These are phyloP conservation scores for Pollenia angustigena DNA, from an alignment of 2,888 invertebrate species.

Conservation along the genomic window DNA sequence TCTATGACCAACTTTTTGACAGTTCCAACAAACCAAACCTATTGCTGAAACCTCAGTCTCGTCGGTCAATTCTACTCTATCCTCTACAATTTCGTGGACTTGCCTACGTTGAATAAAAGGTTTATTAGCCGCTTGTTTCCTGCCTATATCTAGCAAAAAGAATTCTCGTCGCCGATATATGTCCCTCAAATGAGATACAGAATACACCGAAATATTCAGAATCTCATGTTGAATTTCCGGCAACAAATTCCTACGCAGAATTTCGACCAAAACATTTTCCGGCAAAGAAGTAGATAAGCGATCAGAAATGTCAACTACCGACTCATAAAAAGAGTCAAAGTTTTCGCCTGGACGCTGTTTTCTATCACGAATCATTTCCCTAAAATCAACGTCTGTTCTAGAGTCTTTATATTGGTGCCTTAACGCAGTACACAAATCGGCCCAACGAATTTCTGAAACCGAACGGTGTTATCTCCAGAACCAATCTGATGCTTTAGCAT, in stretches of 20 bases:
- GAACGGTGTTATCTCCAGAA: neutral
- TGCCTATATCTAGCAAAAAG: neutral
- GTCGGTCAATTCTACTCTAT: neutral
- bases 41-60: neutral
- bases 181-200: neutral
- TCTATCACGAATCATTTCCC: constrained; percentile 12
- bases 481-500: neutral
- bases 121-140: neutral
- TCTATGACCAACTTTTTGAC: neutral
- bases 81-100: neutral
- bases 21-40: constrained; percentile 22
- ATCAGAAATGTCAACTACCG: neutral
- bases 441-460: neutral
- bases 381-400: constrained; percentile 12
- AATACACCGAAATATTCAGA: neutral
- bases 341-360: constrained; percentile 1
- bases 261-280: neutral
- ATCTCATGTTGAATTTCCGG: constrained; percentile 9
- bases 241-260: constrained; percentile 1
- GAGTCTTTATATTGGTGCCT: neutral
- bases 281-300: neutral
- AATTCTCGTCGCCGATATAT: neutral
- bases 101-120: neutral
- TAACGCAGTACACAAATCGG: neutral
- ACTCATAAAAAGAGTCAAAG: constrained; percentile 2